phyloP scores from a whole-genome alignment of 2,797 vertebrate genomes.

The Streptopelia turtur region DNA sequence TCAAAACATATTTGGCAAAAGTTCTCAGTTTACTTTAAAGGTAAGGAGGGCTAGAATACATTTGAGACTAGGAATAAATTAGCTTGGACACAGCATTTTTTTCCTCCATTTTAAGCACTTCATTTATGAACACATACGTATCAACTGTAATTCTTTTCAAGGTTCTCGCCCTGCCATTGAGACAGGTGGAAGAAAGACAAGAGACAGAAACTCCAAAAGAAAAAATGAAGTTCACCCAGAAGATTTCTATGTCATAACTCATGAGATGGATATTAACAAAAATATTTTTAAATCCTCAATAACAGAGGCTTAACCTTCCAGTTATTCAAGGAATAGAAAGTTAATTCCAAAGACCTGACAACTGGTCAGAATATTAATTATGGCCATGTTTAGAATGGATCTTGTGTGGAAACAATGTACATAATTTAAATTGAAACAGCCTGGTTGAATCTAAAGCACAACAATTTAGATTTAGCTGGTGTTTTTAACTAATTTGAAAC shows the following conservation, averaged over 20 bases:
- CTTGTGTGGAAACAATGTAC: neutral
- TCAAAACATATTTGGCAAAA: constrained; percentile 30
- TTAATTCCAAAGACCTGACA: neutral
- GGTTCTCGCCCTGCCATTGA: neutral
- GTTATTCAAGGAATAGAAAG: neutral
- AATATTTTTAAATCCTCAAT: neutral
- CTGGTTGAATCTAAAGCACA: neutral
- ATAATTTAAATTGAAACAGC: neutral
- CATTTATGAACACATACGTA: constrained; percentile 4
- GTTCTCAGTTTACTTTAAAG: neutral
- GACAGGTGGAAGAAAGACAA: neutral
- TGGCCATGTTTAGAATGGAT: neutral
- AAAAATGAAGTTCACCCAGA: neutral
- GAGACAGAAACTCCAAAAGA: neutral
- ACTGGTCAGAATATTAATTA: neutral
- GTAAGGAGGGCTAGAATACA: constrained; percentile 5
- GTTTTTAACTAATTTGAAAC: neutral
- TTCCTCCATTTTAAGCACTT: neutral
- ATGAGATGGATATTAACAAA: neutral
- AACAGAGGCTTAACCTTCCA: neutral
- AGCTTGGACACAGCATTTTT: neutral
- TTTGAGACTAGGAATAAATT: constrained; percentile 1
- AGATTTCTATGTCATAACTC: neutral
- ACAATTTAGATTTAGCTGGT: neutral
- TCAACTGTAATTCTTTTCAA: neutral